These are phyloP conservation scores for Mesocentrotus franciscanus DNA, from an alignment of 53 echinoderm and acorn worm genomes.

Conservation along the genomic window DNA sequence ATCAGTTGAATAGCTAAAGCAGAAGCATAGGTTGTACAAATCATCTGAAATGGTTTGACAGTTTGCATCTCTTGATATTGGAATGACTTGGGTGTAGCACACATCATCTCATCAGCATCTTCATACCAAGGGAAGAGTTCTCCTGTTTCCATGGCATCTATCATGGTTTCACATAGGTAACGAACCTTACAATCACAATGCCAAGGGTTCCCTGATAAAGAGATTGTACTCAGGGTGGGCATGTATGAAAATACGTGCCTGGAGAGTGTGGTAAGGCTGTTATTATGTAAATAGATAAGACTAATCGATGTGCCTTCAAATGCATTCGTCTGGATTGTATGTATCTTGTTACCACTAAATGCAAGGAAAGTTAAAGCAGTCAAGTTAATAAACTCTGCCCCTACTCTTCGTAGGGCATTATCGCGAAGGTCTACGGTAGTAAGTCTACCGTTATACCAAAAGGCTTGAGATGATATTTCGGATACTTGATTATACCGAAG, in stretches of 20 bases:
- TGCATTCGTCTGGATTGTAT: conserved; percentile 38
- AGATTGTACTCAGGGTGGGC: conserved; percentile 17
- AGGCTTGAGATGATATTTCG: conserved; percentile 43
- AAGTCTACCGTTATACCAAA: not conserved
- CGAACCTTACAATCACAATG: conserved; percentile 84
- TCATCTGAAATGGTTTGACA: conserved; percentile 67
- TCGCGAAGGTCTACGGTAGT: conserved; percentile 37
- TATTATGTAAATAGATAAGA: conserved; percentile 72
- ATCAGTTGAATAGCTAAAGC: conserved; percentile 88
- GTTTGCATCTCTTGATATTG: conserved; percentile 41
- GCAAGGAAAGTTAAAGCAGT: conserved; percentile 26
- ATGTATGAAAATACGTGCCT: conserved; percentile 45
- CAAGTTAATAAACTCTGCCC: not conserved
- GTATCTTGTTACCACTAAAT: conserved; percentile 29
- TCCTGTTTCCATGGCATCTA: conserved; percentile 22
- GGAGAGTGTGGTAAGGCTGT: conserved; percentile 74
- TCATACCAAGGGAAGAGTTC: not conserved
- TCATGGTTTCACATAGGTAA: conserved; percentile 77
- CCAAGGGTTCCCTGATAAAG: conserved; percentile 74
- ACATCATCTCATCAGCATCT: conserved; percentile 11
- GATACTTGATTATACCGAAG: conserved; percentile 65
- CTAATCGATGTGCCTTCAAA: conserved; percentile 66
- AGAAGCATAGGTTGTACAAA: conserved; percentile 82
- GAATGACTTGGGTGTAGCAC: conserved; percentile 75
- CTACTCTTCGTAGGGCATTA: not conserved